Base-by-base conservation (phyloP, 2,797 vertebrate genomes). In the Sarcophilus harrisii region DNA sequence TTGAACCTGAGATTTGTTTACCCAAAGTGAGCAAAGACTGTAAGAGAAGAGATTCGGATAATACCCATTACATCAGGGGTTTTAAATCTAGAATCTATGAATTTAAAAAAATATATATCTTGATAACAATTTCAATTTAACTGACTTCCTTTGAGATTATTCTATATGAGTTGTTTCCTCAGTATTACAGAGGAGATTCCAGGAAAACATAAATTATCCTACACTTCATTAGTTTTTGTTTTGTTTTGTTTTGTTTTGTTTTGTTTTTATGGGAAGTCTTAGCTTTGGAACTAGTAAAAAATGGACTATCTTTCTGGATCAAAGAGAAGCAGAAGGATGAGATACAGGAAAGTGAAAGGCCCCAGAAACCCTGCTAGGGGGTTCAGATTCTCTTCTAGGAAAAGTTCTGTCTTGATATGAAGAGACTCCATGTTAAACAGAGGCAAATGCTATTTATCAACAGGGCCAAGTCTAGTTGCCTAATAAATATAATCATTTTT, bases 401-500 rank as follows among this genome's bases (percentile, higher is more conserved):
- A 29, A 93, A 93, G 95, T 54, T 18, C 60, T 91, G 10, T 30
- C 92, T 93, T 14, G 58, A 57, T 92, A 87, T 21, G 30, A 95
- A 92, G 59, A 91, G 89, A 57, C 81, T 57, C 12, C 55, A 66
- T 93, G 58, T 81, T 89, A 90, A 94, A 32, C 52, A 59, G 93
- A 32, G 45, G 58, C 58, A 91, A 87, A 94, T 55, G 1, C 60
- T 94, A 28, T 96, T 94, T 94, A 94, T 95, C 92, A 96, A 90
- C 95, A 94, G 57, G 66, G 59, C 57, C 29, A 94, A 32, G 55
- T 91, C 52, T 90, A 94, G 57, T 18, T 92, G 58, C 28, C 89
- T 81, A 94, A 95, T 96, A 93, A 94, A 95, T 59, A 94, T 32
- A 96, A 91, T 52, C 89, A 54, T 91, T 95, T 92, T 95, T 93